phyloP scores from a whole-genome alignment of 2,113 vertebrate species.

The Ovibos moschatus region DNA sequence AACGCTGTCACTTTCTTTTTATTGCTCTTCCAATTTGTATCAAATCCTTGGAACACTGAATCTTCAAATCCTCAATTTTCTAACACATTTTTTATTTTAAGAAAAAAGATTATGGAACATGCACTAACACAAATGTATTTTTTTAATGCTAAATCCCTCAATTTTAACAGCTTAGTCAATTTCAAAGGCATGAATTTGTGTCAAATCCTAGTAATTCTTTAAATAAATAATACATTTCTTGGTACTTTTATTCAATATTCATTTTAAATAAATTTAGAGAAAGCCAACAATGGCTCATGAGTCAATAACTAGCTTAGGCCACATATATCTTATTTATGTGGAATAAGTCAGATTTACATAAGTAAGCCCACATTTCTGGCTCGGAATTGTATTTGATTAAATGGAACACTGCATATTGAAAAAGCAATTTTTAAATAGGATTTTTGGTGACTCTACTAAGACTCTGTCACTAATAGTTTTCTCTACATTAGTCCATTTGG shows the following conservation, averaged over 20 bases:
- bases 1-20: background rate
- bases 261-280: slow-evolving; percentile 33
- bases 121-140: background rate
- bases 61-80: background rate
- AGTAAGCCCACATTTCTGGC: background rate
- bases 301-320: slow-evolving; percentile 37
- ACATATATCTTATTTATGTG: background rate
- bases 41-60: background rate
- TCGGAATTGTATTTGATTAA: slow-evolving; percentile 4
- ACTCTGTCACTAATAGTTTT: background rate
- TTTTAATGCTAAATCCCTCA: background rate
- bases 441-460: background rate
- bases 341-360: slow-evolving; percentile 42
- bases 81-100: background rate
- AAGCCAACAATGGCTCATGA: background rate
- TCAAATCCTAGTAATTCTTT: slow-evolving; percentile 3
- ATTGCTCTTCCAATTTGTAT: background rate
- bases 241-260: background rate
- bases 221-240: background rate
- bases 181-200: slow-evolving; percentile 23
- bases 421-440: slow-evolving; percentile 11
- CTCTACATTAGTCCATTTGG: background rate
- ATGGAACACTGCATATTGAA: background rate
- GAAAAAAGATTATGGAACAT: background rate
- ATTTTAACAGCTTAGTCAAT: background rate